Evolutionary conservation across 2,888 invertebrate genomes (phyloP), one percentile per base, ranked within the genome.

Genomic region (Cheilosia grossa): DNA sequence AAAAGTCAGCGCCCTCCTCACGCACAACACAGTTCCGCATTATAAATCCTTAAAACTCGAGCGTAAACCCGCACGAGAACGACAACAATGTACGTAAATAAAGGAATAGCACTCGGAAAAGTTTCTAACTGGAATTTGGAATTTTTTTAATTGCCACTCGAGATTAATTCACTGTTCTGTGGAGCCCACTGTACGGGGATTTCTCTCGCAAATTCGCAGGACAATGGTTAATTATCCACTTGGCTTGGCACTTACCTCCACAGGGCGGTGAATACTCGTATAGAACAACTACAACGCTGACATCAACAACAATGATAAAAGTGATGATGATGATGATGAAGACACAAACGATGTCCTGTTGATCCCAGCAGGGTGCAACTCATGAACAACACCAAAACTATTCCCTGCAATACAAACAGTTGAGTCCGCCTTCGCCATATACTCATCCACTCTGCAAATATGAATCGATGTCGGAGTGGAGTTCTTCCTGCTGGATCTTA

Each of bases 171-270:
- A 44, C 58, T 44, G 40, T 77, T 13, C 42, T 37, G 54, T 56
- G 1, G 27, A 42, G 13, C 42, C 40, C 0, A 27, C 27, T 27
- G 53, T 53, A 24, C 24, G 58, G 27, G 47, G 42, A 47, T 44
- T 54, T 64, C 64, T 54, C 70, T 30, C 59, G 49, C 40, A 59
- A 73, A 72, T 54, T 80, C 56, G 21, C 80, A 66, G 85, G 67
- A 85, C 75, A 85, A 81, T 85, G 66, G 72, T 72, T 85, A 81
- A 81, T 85, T 85, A 85, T 81, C 77, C 77, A 81, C 80, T 85
- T 85, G 85, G 75, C 67, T 85, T 77, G 81, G 47, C 75, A 67
- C 66, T 77, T 77, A 85, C 56, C 69, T 77, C 85, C 67, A 49
- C 40, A 15, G 75, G 75, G 81, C 66, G 56, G 66, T 44, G 49